These are phyloP conservation scores for Plebejus melissa DNA, from an alignment of 2,888 invertebrate species.

Conservation along the genomic window DNA sequence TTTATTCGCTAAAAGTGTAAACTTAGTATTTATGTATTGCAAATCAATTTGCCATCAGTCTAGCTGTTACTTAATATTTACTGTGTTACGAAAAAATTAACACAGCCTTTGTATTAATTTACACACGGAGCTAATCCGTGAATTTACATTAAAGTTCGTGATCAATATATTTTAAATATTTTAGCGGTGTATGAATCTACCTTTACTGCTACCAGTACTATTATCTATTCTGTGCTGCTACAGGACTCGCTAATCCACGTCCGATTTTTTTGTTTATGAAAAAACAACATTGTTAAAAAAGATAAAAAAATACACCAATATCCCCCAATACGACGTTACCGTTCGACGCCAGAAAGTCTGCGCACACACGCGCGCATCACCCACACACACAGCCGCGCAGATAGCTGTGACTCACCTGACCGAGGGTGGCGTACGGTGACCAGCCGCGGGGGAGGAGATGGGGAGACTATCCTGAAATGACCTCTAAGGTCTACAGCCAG, in stretches of 20 bases:
- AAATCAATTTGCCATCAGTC: slow-evolving; percentile 3
- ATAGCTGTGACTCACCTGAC: slow-evolving; percentile 71
- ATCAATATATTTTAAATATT: not conserved
- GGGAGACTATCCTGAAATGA: slow-evolving; percentile 17
- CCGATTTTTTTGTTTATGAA: not conserved
- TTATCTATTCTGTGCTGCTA: no score
- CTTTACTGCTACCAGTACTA: no score
- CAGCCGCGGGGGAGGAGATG: slow-evolving; percentile 43
- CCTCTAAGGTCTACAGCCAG: not conserved
- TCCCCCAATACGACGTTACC: slow-evolving; percentile 35
- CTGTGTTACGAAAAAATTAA: not conserved
- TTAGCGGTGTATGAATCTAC: no score
- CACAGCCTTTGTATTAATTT: not conserved
- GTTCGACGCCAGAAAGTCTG: slow-evolving; percentile 63
- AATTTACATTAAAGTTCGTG: not conserved
- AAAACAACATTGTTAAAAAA: not conserved
- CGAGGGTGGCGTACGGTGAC: slow-evolving; percentile 56
- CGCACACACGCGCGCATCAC: slow-evolving; percentile 46
- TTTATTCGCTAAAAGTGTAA: not conserved
- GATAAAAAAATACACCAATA: slow-evolving; percentile 42
- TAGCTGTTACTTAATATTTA: not conserved
- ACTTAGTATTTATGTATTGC: not conserved
- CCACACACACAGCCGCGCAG: slow-evolving; percentile 43
- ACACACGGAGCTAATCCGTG: no score
- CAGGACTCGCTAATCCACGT: not conserved